Conservation (phyloP, 2,888 invertebrate species). For the Lasiommata megera region DNA sequence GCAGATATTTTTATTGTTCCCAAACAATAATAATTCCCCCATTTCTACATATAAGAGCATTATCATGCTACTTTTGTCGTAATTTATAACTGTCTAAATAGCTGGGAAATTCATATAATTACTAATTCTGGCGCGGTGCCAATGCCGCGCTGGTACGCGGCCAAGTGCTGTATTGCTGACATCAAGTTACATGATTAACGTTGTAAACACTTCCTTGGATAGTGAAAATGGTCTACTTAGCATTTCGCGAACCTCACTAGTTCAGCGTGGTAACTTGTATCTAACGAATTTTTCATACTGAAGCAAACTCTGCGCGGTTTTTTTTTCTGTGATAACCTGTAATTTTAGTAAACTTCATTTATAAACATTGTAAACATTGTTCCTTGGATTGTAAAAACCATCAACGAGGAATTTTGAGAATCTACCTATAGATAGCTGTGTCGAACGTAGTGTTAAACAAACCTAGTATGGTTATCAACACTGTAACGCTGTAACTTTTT, state of each 20-base stretch:
- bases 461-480: no score
- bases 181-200: constrained; percentile 32
- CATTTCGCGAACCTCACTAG: neutral
- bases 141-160: constrained; percentile 12
- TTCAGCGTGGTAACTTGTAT: no score
- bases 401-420: no score
- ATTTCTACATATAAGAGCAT: neutral
- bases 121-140: constrained; percentile 23
- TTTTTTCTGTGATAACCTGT: no score
- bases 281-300: no score
- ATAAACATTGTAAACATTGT: no score
- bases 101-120: constrained; percentile 21
- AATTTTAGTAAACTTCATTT: no score
- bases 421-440: no score
- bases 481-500: no score
- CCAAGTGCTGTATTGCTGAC: constrained; percentile 32
- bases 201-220: constrained; percentile 22
- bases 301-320: no score
- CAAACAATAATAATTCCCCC: constrained; percentile 4
- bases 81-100: constrained; percentile 15
- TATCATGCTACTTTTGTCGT: constrained; percentile 7
- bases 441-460: no score
- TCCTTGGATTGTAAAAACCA: no score
- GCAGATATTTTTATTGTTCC: neutral
- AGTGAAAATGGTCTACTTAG: neutral